A percentile compares a stretch with the other conserved stretches of the same genome.
These are phyloP conservation scores for Todiramphus saurophagus DNA, from an alignment of 2,113 vertebrate species.

Conservation along the genomic window DNA sequence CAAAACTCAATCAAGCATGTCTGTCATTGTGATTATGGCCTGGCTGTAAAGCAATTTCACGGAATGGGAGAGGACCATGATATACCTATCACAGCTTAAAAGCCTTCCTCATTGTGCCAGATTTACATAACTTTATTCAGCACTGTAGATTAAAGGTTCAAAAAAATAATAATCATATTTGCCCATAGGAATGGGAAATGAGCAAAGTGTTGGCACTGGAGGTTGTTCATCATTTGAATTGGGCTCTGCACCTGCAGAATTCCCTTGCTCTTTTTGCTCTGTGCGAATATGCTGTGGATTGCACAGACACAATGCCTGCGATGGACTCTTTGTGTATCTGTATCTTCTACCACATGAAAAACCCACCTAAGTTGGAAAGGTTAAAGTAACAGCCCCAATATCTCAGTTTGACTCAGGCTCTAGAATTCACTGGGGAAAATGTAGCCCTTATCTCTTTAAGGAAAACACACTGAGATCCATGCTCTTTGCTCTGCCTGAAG, in stretches of 20 bases:
- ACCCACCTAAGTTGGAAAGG: not conserved
- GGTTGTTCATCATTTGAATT: not conserved
- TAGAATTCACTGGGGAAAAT: not conserved
- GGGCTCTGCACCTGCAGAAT: not conserved
- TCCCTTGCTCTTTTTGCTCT: not conserved
- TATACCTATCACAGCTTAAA: not conserved
- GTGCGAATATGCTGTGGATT: not conserved
- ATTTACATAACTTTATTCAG: conserved; percentile 41
- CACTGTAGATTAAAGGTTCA: not conserved
- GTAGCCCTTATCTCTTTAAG: not conserved
- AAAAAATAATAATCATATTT: not conserved
- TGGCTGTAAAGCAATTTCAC: conserved; percentile 55
- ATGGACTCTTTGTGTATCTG: not conserved
- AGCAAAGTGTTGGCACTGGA: not conserved
- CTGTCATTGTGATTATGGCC: conserved; percentile 30
- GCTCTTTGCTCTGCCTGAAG: not conserved
- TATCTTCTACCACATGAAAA: not conserved
- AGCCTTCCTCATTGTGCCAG: not conserved
- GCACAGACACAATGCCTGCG: not conserved
- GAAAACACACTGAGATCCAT: not conserved
- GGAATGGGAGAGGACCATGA: not conserved
- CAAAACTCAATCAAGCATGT: conserved; percentile 55
- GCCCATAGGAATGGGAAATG: not conserved
- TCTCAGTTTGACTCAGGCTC: not conserved
- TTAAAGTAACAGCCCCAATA: not conserved